phyloP scores from a whole-genome alignment of 2,797 vertebrate genomes.

The Menidia menidia region DNA sequence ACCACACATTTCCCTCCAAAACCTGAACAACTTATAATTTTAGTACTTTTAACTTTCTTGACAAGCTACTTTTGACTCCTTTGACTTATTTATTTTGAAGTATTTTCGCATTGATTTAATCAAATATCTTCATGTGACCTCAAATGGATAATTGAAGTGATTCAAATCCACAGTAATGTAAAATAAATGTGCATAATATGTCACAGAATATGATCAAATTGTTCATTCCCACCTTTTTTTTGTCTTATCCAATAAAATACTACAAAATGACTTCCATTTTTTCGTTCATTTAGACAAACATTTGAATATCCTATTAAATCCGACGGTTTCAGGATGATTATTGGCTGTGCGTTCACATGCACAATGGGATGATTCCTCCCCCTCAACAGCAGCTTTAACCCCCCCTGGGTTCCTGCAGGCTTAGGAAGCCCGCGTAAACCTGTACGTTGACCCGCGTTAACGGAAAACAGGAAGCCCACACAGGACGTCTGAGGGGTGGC shows the following conservation, averaged over 20 bases:
- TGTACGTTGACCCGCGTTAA: conserved; percentile 78
- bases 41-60: not conserved
- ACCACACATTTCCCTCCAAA: not conserved
- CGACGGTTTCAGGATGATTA: too few species aligned
- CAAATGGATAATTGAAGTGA: not conserved
- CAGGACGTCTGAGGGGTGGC: conserved; percentile 67
- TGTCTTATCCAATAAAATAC: too few species aligned
- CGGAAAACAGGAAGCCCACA: conserved; percentile 78
- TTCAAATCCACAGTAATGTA: not conserved
- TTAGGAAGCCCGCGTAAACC: conserved; percentile 72
- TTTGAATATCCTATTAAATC: conserved; percentile 12
- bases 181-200: not conserved
- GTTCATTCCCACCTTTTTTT: not conserved
- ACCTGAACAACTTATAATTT: not conserved
- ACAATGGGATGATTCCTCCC: conserved; percentile 2
- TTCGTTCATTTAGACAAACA: not conserved
- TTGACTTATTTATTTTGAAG: conserved; percentile 6
- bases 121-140: not conserved
- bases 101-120: conserved; percentile 1
- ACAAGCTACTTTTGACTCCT: conserved; percentile 13
- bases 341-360: not conserved
- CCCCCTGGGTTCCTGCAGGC: conserved; percentile 45
- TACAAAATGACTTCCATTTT: not conserved
- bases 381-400: conserved; percentile 38
- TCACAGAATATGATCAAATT: not conserved